Percentiles rank a stretch among this genome's conserved stretches.
Evolutionary conservation across 2,888 invertebrate genomes (phyloP).

Genomic region (Cosmorhoe ocellata): DNA sequence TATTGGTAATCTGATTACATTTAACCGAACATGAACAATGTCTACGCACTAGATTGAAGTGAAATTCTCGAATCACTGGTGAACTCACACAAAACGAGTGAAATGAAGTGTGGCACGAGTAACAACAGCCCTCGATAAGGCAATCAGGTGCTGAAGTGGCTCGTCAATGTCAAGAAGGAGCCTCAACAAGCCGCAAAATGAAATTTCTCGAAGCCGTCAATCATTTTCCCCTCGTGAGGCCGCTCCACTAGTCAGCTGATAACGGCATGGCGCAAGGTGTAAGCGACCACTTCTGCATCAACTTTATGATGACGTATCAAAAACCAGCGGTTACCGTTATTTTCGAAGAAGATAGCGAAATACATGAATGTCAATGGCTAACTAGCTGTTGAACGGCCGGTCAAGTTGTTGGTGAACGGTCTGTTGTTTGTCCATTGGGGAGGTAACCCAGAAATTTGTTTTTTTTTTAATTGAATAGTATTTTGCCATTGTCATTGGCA

Average conservation of each 20-base stretch:
- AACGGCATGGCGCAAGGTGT: constrained; percentile 36
- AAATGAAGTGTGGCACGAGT: constrained; percentile 68
- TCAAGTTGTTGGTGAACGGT: too few species aligned
- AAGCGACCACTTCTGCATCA: constrained; percentile 18
- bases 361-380: too few species aligned
- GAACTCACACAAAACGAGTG: constrained; percentile 61
- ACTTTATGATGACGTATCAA: too few species aligned
- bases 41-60: constrained; percentile 32
- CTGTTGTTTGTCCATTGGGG: too few species aligned
- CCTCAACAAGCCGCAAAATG: constrained; percentile 81
- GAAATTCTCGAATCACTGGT: constrained; percentile 51
- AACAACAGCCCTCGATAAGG: constrained; percentile 65
- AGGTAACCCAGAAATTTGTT: too few species aligned
- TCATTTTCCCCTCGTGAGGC: constrained; percentile 74
- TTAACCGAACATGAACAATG: constrained; percentile 23
- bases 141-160: constrained; percentile 59
- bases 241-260: constrained; percentile 50
- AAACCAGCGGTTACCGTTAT: too few species aligned
- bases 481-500: too few species aligned
- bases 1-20: constrained; percentile 22
- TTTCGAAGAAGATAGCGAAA: too few species aligned
- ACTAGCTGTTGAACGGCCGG: too few species aligned
- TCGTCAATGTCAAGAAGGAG: constrained; percentile 53
- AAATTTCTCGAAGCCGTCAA: constrained; percentile 79
- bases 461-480: too few species aligned